phyloP scores from a whole-genome alignment of 1,140 invertebrate species.

The Schmidtea mediterranea region DNA sequence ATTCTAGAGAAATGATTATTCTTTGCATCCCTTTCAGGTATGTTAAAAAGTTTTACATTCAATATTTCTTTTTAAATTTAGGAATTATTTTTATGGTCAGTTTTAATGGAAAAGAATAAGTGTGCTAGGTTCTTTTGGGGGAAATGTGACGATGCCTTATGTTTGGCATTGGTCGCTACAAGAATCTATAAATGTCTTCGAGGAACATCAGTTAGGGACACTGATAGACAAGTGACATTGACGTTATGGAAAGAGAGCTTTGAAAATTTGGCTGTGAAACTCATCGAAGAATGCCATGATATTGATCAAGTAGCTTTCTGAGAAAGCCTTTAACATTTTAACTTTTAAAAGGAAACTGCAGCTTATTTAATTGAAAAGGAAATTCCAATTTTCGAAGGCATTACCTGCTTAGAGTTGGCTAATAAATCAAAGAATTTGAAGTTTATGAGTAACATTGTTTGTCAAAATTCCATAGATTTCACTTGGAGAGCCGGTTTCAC shows the following conservation, averaged over 20 bases:
- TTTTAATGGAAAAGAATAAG: slow-evolving; percentile 6
- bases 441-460: slow-evolving; percentile 1
- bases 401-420: slow-evolving; percentile 18
- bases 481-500: not conserved
- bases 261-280: slow-evolving; percentile 16
- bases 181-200: slow-evolving; percentile 10
- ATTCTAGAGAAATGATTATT: too few species aligned
- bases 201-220: slow-evolving; percentile 9
- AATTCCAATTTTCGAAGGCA: slow-evolving; percentile 15
- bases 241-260: slow-evolving; percentile 10
- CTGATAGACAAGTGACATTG: slow-evolving; percentile 5
- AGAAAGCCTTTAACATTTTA: too few species aligned
- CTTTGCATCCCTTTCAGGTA: too few species aligned
- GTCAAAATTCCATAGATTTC: slow-evolving; percentile 2
- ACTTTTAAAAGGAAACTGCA: slow-evolving; percentile 15
- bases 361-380: slow-evolving; percentile 16
- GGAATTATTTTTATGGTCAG: slow-evolving; percentile 6
- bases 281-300: slow-evolving; percentile 18
- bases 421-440: slow-evolving; percentile 11
- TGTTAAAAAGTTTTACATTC: too few species aligned
- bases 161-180: slow-evolving; percentile 15
- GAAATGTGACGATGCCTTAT: slow-evolving; percentile 16
- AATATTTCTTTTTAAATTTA: not conserved
- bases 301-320: too few species aligned
- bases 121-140: slow-evolving; percentile 18